Conservation (phyloP, 1,140 invertebrate genomes). For the Conus betulinus region DNA sequence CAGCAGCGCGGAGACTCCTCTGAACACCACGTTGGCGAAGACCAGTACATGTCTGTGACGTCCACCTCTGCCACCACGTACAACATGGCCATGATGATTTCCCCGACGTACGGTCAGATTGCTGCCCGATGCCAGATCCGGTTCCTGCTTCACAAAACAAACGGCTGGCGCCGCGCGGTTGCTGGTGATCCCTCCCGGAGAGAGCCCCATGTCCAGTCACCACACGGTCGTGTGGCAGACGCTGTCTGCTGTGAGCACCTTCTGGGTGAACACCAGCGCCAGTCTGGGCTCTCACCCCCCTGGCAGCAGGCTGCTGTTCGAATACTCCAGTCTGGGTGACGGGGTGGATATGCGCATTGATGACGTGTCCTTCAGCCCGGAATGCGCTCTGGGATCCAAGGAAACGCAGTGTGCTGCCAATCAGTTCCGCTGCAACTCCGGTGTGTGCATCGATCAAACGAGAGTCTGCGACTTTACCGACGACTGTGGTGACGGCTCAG, state of each 20-base stretch:
- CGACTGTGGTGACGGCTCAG: constrained; percentile 74
- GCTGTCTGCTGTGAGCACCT: constrained; percentile 44
- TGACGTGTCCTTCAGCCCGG: constrained; percentile 81
- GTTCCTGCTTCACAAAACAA: constrained; percentile 60
- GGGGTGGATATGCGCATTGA: constrained; percentile 86
- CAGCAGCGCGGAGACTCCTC: constrained; percentile 59
- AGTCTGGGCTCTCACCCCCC: constrained; percentile 47
- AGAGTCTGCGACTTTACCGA: constrained; percentile 67
- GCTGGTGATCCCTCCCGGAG: constrained; percentile 45
- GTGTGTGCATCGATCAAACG: constrained; percentile 62
- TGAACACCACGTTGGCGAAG: constrained; percentile 67
- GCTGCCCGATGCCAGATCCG: constrained; percentile 44
- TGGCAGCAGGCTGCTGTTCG: constrained; percentile 61
- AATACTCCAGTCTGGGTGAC: constrained; percentile 76
- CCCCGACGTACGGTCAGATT: constrained; percentile 43
- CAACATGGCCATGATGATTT: constrained; percentile 54
- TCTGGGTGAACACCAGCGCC: constrained; percentile 60
- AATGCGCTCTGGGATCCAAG: constrained; percentile 60
- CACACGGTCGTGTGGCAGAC: constrained; percentile 56
- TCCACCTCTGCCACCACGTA: constrained; percentile 56
- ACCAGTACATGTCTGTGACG: constrained; percentile 68
- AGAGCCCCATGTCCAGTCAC: constrained; percentile 58
- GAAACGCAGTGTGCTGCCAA: constrained; percentile 51
- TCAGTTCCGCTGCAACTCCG: constrained; percentile 62
- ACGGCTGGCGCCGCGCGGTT: constrained; percentile 42